Evolutionary conservation across 2,797 vertebrate genomes (phyloP).

Genomic region (Eidolon dupreanum): DNA sequence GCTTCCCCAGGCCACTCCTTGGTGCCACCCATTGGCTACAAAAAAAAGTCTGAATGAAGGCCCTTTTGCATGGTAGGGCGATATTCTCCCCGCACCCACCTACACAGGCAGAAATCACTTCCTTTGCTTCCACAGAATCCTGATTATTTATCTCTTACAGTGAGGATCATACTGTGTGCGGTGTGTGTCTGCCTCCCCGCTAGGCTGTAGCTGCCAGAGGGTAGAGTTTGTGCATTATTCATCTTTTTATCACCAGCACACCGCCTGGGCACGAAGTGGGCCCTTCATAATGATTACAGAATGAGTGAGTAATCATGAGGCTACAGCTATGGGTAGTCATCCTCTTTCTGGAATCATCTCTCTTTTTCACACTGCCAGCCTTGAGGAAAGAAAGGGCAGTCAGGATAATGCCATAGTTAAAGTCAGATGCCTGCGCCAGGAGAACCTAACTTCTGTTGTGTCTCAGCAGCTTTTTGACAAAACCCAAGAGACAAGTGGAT

Average conservation of each 20-base stretch:
- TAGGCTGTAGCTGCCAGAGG: not conserved
- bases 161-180: not conserved
- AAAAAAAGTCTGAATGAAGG: not conserved
- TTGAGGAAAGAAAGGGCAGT: not conserved
- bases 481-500: not conserved
- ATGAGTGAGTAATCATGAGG: constrained; percentile 50
- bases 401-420: too few species aligned
- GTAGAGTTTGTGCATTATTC: not conserved
- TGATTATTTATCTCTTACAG: not conserved
- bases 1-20: not conserved
- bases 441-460: not conserved
- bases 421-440: not conserved
- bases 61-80: not conserved
- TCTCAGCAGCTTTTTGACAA: not conserved
- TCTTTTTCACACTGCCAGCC: not conserved
- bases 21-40: not conserved
- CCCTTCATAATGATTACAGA: not conserved
- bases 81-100: not conserved
- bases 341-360: not conserved
- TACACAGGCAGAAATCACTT: not conserved
- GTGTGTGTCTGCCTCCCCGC: not conserved
- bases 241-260: not conserved
- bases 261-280: constrained; percentile 40
- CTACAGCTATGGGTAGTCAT: not conserved
- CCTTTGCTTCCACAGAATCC: not conserved